phyloP scores from a whole-genome alignment of 2,888 invertebrate genomes.

The Xestia sexstrigata region DNA sequence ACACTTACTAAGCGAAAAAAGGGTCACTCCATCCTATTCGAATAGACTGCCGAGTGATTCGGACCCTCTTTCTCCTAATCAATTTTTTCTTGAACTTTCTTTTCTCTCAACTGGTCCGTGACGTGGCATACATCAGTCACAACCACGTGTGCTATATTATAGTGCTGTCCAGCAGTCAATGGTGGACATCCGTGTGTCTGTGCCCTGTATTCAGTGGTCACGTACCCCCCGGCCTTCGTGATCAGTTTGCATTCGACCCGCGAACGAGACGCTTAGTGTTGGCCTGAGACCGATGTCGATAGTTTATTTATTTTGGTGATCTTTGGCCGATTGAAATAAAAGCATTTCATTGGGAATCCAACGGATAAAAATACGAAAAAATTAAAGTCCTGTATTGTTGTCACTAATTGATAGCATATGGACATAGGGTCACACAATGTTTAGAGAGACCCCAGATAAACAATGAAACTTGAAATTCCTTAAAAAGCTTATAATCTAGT shows the following conservation, averaged over 20 bases:
- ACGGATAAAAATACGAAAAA: background rate
- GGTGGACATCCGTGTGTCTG: conserved; percentile 75
- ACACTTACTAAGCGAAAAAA: background rate
- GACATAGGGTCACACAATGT: background rate
- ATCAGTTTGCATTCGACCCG: conserved; percentile 75
- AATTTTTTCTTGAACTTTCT: background rate
- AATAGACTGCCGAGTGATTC: background rate
- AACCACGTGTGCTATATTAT: conserved; percentile 41
- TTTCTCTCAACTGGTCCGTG: conserved; percentile 31
- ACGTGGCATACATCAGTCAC: conserved; percentile 53
- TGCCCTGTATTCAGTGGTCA: conserved; percentile 83
- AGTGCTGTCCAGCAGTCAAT: conserved; percentile 51
- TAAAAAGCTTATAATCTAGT: background rate
- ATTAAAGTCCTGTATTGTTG: background rate
- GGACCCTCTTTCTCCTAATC: background rate
- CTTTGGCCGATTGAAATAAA: background rate
- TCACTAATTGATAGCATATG: background rate
- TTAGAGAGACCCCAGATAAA: background rate
- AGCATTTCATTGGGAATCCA: background rate
- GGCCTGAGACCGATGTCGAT: conserved; percentile 46
- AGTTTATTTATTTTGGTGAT: conserved; percentile 15
- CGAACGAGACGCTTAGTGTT: conserved; percentile 66
- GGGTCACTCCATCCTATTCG: background rate
- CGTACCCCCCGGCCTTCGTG: conserved; percentile 80
- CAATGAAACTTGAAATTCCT: background rate